Percentiles rank a stretch among this genome's conserved stretches.
phyloP scores from a whole-genome alignment of 2,113 vertebrate species.

The Lasiurus borealis region DNA sequence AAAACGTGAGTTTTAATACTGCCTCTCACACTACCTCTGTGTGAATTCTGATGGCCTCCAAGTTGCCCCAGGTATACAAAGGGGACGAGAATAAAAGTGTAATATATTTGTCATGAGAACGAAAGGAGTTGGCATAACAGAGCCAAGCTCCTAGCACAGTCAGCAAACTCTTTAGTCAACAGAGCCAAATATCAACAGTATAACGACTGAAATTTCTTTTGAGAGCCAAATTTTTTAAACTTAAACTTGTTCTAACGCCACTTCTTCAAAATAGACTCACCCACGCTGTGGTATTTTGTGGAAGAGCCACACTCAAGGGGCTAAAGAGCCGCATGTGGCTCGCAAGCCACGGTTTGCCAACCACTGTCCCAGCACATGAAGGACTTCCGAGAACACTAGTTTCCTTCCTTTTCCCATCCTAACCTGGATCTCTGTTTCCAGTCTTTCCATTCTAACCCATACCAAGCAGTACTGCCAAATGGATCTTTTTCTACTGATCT shows the following conservation, averaged over 20 bases:
- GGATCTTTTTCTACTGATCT: constrained; percentile 4
- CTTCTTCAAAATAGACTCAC: no score
- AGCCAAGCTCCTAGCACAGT: background rate
- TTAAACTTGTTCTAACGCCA: no score
- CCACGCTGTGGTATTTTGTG: no score
- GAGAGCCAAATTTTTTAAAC: no score
- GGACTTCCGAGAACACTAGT: background rate
- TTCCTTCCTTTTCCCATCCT: background rate
- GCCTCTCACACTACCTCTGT: background rate
- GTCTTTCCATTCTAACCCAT: background rate
- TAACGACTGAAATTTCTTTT: no score
- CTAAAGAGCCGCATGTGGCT: no score
- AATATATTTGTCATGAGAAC: background rate
- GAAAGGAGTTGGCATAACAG: background rate
- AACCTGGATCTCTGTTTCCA: background rate
- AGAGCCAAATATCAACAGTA: no score
- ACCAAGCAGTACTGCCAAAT: background rate
- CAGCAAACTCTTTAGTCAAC: no score
- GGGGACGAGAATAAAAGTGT: background rate
- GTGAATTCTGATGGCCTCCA: background rate
- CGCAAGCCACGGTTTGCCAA: no score
- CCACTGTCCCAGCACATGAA: background rate
- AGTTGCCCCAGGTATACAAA: background rate
- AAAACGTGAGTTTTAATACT: background rate
- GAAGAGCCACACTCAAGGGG: no score